Conservation (phyloP, 2,888 invertebrate species). For the Tipula confusa region DNA sequence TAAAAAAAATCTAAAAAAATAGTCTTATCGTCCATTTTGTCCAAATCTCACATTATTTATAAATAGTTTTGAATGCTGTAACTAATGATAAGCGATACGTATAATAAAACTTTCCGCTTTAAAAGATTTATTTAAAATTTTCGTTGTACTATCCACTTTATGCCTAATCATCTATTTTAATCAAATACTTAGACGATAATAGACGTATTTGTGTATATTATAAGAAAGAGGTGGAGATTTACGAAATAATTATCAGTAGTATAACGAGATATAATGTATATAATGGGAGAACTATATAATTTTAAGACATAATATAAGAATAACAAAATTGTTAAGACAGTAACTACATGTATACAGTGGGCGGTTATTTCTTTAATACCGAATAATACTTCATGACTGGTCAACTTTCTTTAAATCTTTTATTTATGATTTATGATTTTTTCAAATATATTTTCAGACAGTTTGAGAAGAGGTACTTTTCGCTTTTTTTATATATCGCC, state of each 20-base stretch:
- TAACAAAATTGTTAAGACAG: not conserved
- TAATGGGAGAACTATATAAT: not conserved
- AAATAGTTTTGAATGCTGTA: not conserved
- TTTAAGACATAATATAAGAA: not conserved
- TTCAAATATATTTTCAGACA: not conserved
- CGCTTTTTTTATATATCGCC: too few relatives aligned
- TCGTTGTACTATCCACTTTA: not conserved
- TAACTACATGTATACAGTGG: not conserved
- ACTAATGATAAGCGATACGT: not conserved
- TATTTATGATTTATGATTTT: not conserved
- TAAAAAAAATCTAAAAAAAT: too few relatives aligned
- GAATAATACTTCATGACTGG: not conserved
- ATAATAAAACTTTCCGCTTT: not conserved
- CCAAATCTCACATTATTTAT: not conserved
- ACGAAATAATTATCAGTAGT: not conserved
- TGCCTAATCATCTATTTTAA: slow-evolving; percentile 3
- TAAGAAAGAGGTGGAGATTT: not conserved
- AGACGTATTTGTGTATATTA: not conserved
- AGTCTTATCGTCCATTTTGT: not conserved
- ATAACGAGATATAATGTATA: not conserved
- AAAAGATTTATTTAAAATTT: not conserved
- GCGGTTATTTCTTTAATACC: not conserved
- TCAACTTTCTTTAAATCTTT: not conserved
- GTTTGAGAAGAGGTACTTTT: too few relatives aligned
- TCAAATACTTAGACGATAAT: not conserved